These are phyloP conservation scores for Ditylenchus weischeri DNA, from an alignment of 2,888 invertebrate species.

Conservation along the genomic window DNA sequence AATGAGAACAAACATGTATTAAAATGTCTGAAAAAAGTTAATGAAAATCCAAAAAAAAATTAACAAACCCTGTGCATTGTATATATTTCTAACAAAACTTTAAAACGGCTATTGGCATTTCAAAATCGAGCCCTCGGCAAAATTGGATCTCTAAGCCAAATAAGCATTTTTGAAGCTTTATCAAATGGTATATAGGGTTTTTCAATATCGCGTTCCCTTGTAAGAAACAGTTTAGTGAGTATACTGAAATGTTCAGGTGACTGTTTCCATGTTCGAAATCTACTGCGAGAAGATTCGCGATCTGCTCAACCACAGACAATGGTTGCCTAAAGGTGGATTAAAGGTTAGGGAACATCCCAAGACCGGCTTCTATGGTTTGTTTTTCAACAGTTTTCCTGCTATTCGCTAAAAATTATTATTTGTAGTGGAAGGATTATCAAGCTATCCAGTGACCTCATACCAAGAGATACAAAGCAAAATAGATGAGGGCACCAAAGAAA, in stretches of 20 bases:
- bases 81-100: too few species aligned
- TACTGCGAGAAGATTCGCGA: conserved; percentile 64
- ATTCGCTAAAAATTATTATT: background rate
- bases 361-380: conserved; percentile 65
- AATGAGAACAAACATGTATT: too few species aligned
- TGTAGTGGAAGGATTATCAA: conserved; percentile 63
- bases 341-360: conserved; percentile 66
- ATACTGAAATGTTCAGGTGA: conserved; percentile 58
- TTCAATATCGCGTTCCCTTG: too few species aligned
- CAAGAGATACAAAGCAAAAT: conserved; percentile 64
- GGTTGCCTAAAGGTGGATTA: conserved; percentile 62
- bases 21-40: too few species aligned
- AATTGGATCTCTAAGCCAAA: too few species aligned
- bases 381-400: conserved; percentile 6
- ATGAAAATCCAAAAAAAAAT: too few species aligned
- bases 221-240: too few species aligned
- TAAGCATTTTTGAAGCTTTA: too few species aligned
- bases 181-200: too few species aligned
- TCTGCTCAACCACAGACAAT: conserved; percentile 43
- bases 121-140: too few species aligned
- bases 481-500: conserved; percentile 65
- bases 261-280: conserved; percentile 66
- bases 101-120: too few species aligned
- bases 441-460: conserved; percentile 49
- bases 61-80: too few species aligned